Percentiles rank a stretch among this genome's conserved stretches.
Evolutionary conservation across 2,797 vertebrate genomes (phyloP).

Genomic region (Gorsachius magnificus): DNA sequence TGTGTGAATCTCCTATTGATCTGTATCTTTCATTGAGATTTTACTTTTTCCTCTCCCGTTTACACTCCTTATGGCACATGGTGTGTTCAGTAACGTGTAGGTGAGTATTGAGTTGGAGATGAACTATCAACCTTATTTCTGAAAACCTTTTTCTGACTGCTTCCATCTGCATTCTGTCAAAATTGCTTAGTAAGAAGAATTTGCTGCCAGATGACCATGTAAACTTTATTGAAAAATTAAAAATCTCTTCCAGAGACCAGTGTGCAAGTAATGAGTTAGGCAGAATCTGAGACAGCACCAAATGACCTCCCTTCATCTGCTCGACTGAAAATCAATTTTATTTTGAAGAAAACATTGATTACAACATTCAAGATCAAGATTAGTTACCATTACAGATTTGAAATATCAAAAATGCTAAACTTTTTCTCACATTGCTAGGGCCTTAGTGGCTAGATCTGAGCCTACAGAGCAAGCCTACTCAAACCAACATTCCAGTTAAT

Average conservation of each 20-base stretch:
- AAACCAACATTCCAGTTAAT: neutral
- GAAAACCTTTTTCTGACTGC: neutral
- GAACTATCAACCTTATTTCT: neutral
- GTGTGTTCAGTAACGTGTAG: neutral
- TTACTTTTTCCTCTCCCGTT: neutral
- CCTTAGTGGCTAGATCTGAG: neutral
- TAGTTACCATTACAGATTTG: neutral
- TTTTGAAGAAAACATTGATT: constrained; percentile 9
- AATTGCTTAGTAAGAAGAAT: neutral
- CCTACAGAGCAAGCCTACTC: neutral
- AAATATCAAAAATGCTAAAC: neutral
- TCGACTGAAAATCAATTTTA: constrained; percentile 33
- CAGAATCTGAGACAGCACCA: neutral
- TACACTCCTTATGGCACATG: neutral
- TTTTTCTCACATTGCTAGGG: neutral
- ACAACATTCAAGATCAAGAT: neutral
- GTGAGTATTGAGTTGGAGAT: neutral
- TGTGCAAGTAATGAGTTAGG: neutral
- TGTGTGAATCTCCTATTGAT: neutral
- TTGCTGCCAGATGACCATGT: neutral
- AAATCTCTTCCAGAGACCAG: neutral
- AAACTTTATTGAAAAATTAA: neutral
- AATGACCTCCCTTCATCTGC: neutral
- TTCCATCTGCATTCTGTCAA: neutral
- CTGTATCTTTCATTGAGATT: neutral